Percentiles rank a stretch among this genome's conserved stretches.
Conservation (phyloP, 2,113 vertebrate genomes). For the Morone chrysops region DNA sequence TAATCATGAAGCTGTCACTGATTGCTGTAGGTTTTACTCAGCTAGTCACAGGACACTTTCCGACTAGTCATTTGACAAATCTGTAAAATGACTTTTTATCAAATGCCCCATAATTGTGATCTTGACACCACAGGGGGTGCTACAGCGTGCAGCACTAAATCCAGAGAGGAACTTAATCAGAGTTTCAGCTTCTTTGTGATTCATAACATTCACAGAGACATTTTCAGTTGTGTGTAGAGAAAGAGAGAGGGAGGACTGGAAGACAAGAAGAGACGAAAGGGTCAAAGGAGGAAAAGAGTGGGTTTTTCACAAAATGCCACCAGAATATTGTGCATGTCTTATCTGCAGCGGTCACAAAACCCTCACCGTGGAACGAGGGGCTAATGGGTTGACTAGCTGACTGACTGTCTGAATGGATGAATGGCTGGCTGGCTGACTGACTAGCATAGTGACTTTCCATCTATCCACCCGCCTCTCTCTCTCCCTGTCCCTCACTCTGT, state of each 20-base stretch:
- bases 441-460: constrained; percentile 67
- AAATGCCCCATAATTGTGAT: constrained; percentile 56
- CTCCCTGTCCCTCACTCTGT: constrained; percentile 60
- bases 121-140: constrained; percentile 32
- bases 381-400: constrained; percentile 66
- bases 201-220: constrained; percentile 12
- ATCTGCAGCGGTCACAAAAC: constrained; percentile 57
- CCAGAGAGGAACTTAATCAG: constrained; percentile 19
- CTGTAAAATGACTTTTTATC: constrained; percentile 55
- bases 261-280: constrained; percentile 31
- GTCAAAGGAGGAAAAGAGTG: constrained; percentile 32
- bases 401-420: constrained; percentile 62
- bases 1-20: constrained; percentile 42
- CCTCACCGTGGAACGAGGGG: constrained; percentile 38
- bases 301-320: constrained; percentile 40
- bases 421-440: constrained; percentile 46
- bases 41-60: constrained; percentile 32
- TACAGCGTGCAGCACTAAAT: constrained; percentile 7
- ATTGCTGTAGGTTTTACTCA: constrained; percentile 53
- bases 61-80: constrained; percentile 50
- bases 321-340: constrained; percentile 49
- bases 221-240: constrained; percentile 11
- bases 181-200: constrained; percentile 29
- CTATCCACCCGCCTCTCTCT: constrained; percentile 42
- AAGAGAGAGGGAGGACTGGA: not conserved